Conservation (phyloP, 1,140 invertebrate species). For the Zaprionus vittiger region DNA sequence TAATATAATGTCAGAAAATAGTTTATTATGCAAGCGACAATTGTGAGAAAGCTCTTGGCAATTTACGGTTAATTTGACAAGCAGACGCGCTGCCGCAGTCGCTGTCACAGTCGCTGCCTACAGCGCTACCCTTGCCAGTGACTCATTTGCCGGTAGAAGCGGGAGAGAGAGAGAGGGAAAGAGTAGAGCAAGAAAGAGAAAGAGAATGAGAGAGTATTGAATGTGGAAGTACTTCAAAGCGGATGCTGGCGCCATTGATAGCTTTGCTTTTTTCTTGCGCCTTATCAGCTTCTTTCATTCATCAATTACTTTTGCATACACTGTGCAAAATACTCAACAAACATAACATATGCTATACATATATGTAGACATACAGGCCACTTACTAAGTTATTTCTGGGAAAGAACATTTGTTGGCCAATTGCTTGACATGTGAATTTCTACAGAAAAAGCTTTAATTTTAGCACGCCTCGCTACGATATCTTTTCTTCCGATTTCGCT, state of each 20-base stretch:
- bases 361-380: not conserved
- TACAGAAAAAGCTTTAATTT: slow-evolving; percentile 35
- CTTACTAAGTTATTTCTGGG: slow-evolving; percentile 14
- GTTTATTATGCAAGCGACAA: slow-evolving; percentile 30
- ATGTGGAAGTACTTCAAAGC: not conserved
- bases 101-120: slow-evolving; percentile 1
- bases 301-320: slow-evolving; percentile 3
- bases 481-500: slow-evolving; percentile 11
- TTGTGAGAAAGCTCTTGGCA: slow-evolving; percentile 2
- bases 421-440: slow-evolving; percentile 40
- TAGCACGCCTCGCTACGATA: slow-evolving; percentile 17
- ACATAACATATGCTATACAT: not conserved
- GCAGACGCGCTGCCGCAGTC: not conserved
- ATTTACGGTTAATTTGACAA: slow-evolving; percentile 1
- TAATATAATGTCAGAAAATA: slow-evolving; percentile 20
- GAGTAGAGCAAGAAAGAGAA: not conserved
- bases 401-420: slow-evolving; percentile 18
- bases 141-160: slow-evolving; percentile 19
- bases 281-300: slow-evolving; percentile 7
- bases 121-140: slow-evolving; percentile 8
- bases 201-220: not conserved
- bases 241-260: slow-evolving; percentile 10
- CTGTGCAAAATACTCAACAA: not conserved
- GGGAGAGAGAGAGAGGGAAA: not conserved
- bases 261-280: not conserved